These are phyloP conservation scores for Takifugu ocellatus DNA, from an alignment of 2,797 vertebrate species.

Conservation along the genomic window DNA sequence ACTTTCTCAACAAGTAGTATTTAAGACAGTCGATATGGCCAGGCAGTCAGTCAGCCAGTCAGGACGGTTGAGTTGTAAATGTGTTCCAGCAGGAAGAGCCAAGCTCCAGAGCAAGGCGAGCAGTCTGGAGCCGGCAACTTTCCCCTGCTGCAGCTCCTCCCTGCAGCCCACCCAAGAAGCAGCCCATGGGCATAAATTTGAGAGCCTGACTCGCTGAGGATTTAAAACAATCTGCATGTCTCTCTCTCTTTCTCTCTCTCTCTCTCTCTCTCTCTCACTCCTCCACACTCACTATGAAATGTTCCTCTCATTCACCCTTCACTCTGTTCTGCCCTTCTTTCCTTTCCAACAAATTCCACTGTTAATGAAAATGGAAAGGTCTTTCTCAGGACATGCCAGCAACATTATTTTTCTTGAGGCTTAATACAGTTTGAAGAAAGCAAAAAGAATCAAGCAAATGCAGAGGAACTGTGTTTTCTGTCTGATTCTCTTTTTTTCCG, in stretches of 20 bases:
- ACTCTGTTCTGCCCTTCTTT: conserved; percentile 51
- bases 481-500: background rate
- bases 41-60: conserved; percentile 54
- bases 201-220: conserved; percentile 81
- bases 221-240: conserved; percentile 82
- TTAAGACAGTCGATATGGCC: conserved; percentile 3
- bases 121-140: conserved; percentile 77
- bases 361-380: conserved; percentile 72
- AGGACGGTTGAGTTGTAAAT: conserved; percentile 72
- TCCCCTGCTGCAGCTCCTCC: conserved; percentile 75
- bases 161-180: conserved; percentile 94
- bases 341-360: conserved; percentile 67
- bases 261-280: conserved; percentile 44
- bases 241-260: conserved; percentile 46
- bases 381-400: conserved; percentile 62
- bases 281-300: conserved; percentile 54
- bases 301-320: conserved; percentile 50
- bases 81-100: conserved; percentile 77
- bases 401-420: conserved; percentile 73
- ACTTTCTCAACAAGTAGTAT: too few species aligned
- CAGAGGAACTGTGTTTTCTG: conserved; percentile 27
- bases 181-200: conserved; percentile 91
- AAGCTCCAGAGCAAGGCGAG: conserved; percentile 69
- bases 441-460: conserved; percentile 38
- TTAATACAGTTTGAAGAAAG: conserved; percentile 58